Conservation (phyloP, 2,797 vertebrate species). For the Pelobates cultripes region DNA sequence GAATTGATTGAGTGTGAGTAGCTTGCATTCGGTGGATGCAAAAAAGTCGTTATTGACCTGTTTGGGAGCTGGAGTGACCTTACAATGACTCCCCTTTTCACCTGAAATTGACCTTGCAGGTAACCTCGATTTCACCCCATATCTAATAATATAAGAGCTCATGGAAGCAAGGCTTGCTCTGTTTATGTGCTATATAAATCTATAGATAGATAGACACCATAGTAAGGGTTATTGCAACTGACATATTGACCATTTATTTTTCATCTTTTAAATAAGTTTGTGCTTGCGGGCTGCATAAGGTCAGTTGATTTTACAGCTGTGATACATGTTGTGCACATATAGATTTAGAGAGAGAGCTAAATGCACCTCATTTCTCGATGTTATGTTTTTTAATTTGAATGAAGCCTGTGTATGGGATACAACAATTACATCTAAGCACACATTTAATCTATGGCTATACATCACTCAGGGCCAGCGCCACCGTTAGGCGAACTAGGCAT, state of each 20-base stretch:
- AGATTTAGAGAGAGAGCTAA: constrained; percentile 51
- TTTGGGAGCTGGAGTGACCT: constrained; percentile 87
- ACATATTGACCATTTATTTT: constrained; percentile 79
- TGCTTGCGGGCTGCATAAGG: constrained; percentile 66
- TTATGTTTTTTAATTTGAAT: no score
- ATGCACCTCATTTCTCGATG: no score
- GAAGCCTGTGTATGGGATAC: no score
- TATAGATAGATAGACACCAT: constrained; percentile 64
- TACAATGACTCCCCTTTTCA: constrained; percentile 89
- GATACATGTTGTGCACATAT: constrained; percentile 76
- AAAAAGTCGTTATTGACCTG: constrained; percentile 92
- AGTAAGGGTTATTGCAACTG: constrained; percentile 85
- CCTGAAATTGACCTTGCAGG: constrained; percentile 98
- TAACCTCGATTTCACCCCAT: constrained; percentile 77
- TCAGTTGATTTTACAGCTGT: constrained; percentile 84
- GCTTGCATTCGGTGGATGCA: constrained; percentile 82
- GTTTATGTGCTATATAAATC: no score
- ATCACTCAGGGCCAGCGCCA: no score
- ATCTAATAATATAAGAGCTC: constrained; percentile 79
- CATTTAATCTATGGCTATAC: no score
- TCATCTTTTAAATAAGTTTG: constrained; percentile 67
- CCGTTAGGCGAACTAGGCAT: no score
- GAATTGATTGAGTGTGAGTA: constrained; percentile 83
- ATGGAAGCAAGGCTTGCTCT: no score
- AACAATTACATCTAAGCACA: no score